Conservation (phyloP, 2,113 vertebrate genomes). For the Andinoacara biseriatus region DNA sequence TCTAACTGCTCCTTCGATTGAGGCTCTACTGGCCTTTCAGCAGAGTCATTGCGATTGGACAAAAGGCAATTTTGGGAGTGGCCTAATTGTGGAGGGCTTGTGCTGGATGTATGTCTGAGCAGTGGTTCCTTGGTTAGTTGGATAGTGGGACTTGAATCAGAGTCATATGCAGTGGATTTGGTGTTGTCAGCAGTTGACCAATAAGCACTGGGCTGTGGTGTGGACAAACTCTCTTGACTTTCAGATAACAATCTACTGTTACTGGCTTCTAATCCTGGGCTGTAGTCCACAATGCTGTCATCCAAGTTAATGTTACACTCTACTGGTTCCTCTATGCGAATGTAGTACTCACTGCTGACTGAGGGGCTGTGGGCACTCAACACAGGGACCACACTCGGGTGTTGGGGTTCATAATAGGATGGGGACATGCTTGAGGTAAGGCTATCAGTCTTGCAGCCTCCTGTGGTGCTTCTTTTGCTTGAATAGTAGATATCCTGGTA, state of each 20-base stretch:
- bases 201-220: conserved; percentile 64
- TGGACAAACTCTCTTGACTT: conserved; percentile 35
- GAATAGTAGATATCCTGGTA: conserved; percentile 91
- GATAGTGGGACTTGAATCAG: conserved; percentile 80
- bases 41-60: conserved; percentile 48
- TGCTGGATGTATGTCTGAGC: conserved; percentile 64
- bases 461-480: conserved; percentile 60
- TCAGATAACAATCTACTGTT: conserved; percentile 66
- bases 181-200: conserved; percentile 74
- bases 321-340: conserved; percentile 91
- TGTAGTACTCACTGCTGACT: conserved; percentile 94
- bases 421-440: conserved; percentile 85
- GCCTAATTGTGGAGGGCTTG: conserved; percentile 50
- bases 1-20: conserved; percentile 68
- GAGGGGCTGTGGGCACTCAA: conserved; percentile 95
- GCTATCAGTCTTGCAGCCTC: conserved; percentile 72
- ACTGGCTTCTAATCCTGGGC: conserved; percentile 74
- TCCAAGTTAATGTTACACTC: conserved; percentile 85
- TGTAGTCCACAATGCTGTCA: conserved; percentile 80
- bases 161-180: conserved; percentile 71
- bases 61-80: conserved; percentile 59
- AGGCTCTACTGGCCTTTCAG: conserved; percentile 55
- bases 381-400: conserved; percentile 89
- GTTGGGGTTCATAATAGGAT: conserved; percentile 86
- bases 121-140: conserved; percentile 86